Evolutionary conservation across 37 sponge, comb jelly and placozoan species (phyloP).

Genomic region (Halichondria panicea): DNA sequence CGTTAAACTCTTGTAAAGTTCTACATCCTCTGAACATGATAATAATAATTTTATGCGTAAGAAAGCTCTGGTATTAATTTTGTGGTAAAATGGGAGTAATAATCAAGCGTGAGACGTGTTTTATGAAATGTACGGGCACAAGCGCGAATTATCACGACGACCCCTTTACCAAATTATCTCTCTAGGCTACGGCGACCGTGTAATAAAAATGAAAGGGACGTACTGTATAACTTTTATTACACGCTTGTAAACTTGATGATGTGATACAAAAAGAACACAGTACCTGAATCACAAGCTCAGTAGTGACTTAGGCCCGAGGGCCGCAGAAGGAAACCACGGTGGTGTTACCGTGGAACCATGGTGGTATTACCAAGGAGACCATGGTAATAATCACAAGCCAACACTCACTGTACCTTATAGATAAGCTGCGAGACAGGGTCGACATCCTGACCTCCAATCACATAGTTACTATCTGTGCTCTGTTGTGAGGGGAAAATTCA

Average conservation of each 20-base stretch:
- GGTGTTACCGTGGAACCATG: neutral
- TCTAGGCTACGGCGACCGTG: no score
- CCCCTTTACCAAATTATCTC: no score
- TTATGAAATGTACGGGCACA: no score
- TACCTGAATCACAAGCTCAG: slow-evolving; percentile 18
- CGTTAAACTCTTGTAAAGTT: no score
- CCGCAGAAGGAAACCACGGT: neutral
- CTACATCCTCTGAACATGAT: no score
- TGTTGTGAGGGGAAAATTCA: slow-evolving; percentile 1
- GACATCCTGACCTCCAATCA: slow-evolving; percentile 1
- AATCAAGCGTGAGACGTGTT: no score
- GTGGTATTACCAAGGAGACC: neutral
- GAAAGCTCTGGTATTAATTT: slow-evolving; percentile 46
- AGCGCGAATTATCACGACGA: no score
- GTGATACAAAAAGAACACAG: slow-evolving; percentile 19
- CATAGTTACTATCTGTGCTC: slow-evolving; percentile 56
- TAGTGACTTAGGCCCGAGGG: neutral
- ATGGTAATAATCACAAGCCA: neutral
- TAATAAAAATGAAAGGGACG: no score
- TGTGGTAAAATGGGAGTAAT: slow-evolving; percentile 36
- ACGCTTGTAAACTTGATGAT: no score
- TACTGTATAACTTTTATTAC: no score
- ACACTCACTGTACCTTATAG: slow-evolving; percentile 32
- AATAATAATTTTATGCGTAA: no score
- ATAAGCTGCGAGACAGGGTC: slow-evolving; percentile 19